Conservation (phyloP, 1,140 invertebrate species). For the Neotoxoptera formosana region DNA sequence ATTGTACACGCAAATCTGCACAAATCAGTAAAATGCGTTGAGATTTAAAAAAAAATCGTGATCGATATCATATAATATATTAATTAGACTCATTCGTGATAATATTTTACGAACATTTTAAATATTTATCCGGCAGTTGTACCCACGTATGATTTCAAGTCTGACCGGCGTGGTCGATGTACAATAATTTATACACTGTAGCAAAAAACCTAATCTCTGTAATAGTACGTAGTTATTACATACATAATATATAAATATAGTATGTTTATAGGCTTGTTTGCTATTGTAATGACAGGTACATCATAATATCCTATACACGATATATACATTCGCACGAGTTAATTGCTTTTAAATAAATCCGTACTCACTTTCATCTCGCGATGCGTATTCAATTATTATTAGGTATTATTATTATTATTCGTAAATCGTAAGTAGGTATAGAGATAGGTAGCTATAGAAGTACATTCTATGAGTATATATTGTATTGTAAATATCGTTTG, state of each 20-base stretch:
- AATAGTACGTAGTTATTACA: no score
- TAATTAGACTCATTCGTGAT: background rate
- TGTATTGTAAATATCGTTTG: background rate
- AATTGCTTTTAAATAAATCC: background rate
- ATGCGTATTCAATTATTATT: background rate
- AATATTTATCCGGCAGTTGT: background rate
- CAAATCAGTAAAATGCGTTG: background rate
- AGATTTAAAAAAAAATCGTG: background rate
- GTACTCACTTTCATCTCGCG: background rate
- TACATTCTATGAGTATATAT: background rate
- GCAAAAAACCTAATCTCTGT: background rate
- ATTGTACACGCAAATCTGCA: no score
- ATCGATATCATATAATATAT: no score
- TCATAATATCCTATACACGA: background rate
- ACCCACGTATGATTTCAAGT: background rate
- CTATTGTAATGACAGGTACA: background rate
- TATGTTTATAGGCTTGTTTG: background rate
- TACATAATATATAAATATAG: no score
- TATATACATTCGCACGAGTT: background rate
- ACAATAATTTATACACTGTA: background rate
- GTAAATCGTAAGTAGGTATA: background rate
- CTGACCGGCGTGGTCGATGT: background rate
- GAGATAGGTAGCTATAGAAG: background rate
- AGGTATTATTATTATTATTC: background rate
- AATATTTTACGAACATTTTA: background rate